Conservation (phyloP, 2,113 vertebrate genomes). For the Lagenorhynchus albirostris region DNA sequence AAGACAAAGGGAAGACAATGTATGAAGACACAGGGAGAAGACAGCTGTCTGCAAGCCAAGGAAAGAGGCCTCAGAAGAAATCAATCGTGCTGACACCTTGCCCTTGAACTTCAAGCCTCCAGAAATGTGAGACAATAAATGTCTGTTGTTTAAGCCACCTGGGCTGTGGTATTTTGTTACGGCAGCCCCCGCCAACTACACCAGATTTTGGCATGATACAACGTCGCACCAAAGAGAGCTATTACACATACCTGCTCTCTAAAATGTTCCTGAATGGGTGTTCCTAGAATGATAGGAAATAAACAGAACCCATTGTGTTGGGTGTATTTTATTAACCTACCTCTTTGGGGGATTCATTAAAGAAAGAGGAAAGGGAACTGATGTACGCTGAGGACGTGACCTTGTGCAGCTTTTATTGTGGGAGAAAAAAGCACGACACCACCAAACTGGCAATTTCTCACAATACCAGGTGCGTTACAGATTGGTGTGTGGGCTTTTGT, state of each 20-base stretch:
- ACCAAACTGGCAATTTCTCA: conserved; percentile 74
- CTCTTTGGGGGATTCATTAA: not conserved
- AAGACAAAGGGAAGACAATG: too few relatives aligned
- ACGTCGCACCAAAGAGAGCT: not conserved
- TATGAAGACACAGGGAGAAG: not conserved
- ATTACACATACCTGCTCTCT: not conserved
- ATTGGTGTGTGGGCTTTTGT: conserved; percentile 79
- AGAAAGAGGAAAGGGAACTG: not conserved
- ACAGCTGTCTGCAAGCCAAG: fast-evolving
- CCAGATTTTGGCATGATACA: not conserved
- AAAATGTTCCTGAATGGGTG: not conserved
- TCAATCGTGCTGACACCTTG: not conserved
- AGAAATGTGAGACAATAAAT: not conserved
- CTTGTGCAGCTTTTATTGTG: conserved; percentile 55
- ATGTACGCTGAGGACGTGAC: conserved; percentile 49
- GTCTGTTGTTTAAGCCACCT: not conserved
- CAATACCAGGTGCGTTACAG: conserved; percentile 77
- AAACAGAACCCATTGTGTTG: not conserved
- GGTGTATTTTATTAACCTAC: not conserved
- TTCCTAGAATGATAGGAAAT: not conserved
- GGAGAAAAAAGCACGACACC: conserved; percentile 16
- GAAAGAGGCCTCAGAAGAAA: not conserved
- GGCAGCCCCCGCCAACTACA: not conserved
- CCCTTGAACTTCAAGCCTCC: not conserved
- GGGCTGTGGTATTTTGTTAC: not conserved